Conservation (phyloP, 2,113 vertebrate genomes). For the Petromus typicus region DNA sequence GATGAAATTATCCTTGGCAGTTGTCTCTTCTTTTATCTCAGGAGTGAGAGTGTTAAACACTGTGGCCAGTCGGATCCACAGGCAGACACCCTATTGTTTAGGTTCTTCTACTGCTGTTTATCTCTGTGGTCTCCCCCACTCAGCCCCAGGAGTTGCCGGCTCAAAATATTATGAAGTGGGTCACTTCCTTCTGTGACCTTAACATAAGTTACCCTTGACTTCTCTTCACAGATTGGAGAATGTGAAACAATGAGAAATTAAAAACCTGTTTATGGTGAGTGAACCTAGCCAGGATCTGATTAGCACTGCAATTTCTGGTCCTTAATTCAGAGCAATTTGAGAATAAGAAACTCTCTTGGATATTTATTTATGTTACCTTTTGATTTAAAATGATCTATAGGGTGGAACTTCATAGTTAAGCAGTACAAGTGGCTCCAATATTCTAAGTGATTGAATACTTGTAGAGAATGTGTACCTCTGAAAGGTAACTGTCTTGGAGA, state of each 20-base stretch:
- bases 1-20: neutral
- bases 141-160: neutral
- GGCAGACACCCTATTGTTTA: neutral
- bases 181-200: neutral
- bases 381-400: neutral
- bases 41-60: neutral
- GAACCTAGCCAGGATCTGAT: neutral
- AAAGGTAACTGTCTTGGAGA: conserved; percentile 34
- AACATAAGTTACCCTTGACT: neutral
- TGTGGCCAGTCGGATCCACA: neutral
- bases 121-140: neutral
- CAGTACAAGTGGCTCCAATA: conserved; percentile 15
- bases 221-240: neutral
- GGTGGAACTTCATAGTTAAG: conserved; percentile 12
- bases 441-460: conserved; percentile 17
- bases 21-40: neutral
- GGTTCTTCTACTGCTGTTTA: neutral
- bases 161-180: neutral
- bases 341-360: neutral
- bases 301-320: neutral
- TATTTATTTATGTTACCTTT: neutral
- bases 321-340: neutral
- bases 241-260: neutral
- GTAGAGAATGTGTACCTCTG: neutral
- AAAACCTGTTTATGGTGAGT: neutral